Evolutionary conservation across 2,113 vertebrate genomes (phyloP).

Genomic region (Phalacrocorax brasilianus): DNA sequence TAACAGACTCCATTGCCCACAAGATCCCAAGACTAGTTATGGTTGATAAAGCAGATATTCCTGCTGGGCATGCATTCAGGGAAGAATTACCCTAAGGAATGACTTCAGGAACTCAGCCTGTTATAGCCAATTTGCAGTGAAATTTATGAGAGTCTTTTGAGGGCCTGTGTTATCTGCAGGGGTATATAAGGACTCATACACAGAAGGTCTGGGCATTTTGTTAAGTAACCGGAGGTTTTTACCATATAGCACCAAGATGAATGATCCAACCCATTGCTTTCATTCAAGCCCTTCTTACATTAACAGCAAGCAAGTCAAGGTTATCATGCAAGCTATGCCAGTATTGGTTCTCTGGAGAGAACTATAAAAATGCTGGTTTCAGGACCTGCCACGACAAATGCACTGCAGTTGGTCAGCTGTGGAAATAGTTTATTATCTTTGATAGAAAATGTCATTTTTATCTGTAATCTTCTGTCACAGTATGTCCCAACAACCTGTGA

Average conservation of each 20-base stretch:
- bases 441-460: slow-evolving; percentile 32
- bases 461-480: slow-evolving; percentile 12
- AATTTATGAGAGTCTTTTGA: neutral
- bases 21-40: neutral
- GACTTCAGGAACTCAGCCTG: neutral
- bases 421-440: slow-evolving; percentile 2
- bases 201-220: neutral
- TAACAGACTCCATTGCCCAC: neutral
- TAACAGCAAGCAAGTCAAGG: neutral
- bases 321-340: neutral
- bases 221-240: neutral
- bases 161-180: neutral
- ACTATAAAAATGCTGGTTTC: neutral
- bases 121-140: neutral
- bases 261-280: neutral
- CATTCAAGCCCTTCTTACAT: neutral
- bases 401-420: neutral
- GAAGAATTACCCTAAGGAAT: neutral
- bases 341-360: neutral
- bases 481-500: slow-evolving; percentile 19
- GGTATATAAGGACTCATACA: neutral
- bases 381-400: slow-evolving; percentile 5
- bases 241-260: neutral
- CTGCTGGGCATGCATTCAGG: neutral
- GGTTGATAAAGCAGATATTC: neutral